phyloP scores from a whole-genome alignment of 2,888 invertebrate genomes.

The Nymphalis c-album region DNA sequence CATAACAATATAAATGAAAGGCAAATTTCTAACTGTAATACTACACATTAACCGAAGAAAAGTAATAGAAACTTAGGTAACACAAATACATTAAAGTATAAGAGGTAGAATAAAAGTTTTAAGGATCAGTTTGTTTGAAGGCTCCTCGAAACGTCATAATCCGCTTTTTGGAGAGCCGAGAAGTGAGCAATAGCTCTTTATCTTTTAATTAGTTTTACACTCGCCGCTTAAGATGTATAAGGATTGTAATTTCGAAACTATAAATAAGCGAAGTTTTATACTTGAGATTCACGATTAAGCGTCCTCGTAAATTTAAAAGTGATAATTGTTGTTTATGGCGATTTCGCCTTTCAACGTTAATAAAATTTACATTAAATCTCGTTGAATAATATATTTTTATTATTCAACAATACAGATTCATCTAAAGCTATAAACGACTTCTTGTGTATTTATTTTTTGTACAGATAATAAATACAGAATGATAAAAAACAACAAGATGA shows the following conservation, averaged over 20 bases:
- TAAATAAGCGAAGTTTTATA: constrained; percentile 15
- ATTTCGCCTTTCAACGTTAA: not conserved
- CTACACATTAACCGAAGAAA: constrained; percentile 5
- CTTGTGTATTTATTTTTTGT: not conserved
- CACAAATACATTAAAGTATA: constrained; percentile 28
- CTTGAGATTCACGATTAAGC: constrained; percentile 1
- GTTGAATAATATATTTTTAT: no score
- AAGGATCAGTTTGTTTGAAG: constrained; percentile 30
- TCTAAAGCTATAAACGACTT: not conserved
- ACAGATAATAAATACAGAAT: not conserved
- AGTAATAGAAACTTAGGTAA: constrained; percentile 25
- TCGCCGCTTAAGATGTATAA: constrained; percentile 18
- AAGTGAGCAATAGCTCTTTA: constrained; percentile 31
- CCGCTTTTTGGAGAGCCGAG: constrained; percentile 27
- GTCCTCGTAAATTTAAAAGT: not conserved
- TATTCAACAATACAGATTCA: no score
- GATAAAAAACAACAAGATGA: no score
- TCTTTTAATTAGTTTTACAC: constrained; percentile 33
- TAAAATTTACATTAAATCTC: no score
- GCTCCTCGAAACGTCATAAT: constrained; percentile 31
- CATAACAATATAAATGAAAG: not conserved
- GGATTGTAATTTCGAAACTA: constrained; percentile 16
- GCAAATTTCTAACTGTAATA: not conserved
- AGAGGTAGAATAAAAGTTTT: constrained; percentile 30
- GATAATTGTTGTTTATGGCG: not conserved